Percentiles rank a stretch among this genome's conserved stretches.
These are phyloP conservation scores for Lithobates pipiens DNA, from an alignment of 2,797 vertebrate species.

Conservation along the genomic window DNA sequence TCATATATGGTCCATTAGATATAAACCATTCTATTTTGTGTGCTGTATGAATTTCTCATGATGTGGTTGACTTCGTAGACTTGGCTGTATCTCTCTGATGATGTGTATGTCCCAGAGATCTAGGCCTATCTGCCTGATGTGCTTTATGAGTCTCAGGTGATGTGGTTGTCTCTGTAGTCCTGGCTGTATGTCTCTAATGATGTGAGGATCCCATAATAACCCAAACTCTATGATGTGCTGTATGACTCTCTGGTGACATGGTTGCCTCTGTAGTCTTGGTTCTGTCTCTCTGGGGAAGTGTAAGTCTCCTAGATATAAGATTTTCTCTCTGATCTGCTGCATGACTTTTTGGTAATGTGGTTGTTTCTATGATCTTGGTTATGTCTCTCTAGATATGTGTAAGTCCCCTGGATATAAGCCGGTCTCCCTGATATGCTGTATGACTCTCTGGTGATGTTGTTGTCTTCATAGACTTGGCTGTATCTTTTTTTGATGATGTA, in stretches of 20 bases:
- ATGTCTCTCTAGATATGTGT: neutral
- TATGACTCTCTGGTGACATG: neutral
- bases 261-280: neutral
- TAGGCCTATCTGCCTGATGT: no score
- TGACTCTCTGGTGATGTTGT: neutral
- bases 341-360: neutral
- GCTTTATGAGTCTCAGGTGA: constrained; percentile 1
- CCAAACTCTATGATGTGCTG: no score
- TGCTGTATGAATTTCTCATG: neutral
- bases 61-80: neutral
- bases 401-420: neutral
- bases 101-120: neutral
- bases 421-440: neutral
- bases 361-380: neutral
- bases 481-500: neutral
- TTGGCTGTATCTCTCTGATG: neutral
- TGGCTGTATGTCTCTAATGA: neutral
- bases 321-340: neutral
- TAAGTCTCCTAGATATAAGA: neutral
- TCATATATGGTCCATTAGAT: no score
- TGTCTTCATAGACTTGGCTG: neutral
- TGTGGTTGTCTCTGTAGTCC: neutral
- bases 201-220: neutral
- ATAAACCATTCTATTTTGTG: neutral
- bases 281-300: neutral